Percentiles rank a stretch among this genome's conserved stretches.
These are phyloP conservation scores for Mesodorylaimus sp. DNA, from an alignment of 2,888 invertebrate genomes.

Conservation along the genomic window DNA sequence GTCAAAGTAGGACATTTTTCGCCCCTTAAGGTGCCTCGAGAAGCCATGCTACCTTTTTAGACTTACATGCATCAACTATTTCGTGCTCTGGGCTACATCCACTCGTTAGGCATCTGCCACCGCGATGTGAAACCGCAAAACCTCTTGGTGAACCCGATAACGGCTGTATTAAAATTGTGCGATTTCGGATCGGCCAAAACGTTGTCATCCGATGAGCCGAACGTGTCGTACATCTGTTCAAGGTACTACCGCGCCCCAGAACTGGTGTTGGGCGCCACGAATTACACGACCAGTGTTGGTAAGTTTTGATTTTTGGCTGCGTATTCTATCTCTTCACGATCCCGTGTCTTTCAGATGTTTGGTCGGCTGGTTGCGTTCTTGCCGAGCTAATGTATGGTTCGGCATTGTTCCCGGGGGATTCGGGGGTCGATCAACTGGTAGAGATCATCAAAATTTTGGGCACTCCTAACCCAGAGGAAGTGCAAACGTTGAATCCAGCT, in stretches of 20 bases:
- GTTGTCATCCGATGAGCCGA: slow-evolving; percentile 4
- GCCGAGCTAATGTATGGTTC: slow-evolving; percentile 1
- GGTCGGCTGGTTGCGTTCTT: slow-evolving; percentile 8
- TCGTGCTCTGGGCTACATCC: slow-evolving; percentile 1
- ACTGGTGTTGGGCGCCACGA: slow-evolving; percentile 5
- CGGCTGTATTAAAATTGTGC: slow-evolving; percentile 1
- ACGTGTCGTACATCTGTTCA: slow-evolving; percentile 8
- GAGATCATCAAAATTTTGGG: slow-evolving; percentile 7
- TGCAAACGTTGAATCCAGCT: slow-evolving; percentile 4
- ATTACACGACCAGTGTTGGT: background rate
- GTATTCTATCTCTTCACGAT: no score
- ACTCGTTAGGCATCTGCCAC: background rate
- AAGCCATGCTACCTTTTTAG: background rate
- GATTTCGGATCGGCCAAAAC: slow-evolving; percentile 9
- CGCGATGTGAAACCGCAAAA: slow-evolving; percentile 8
- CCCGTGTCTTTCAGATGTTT: slow-evolving; percentile 3
- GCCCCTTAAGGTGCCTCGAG: background rate
- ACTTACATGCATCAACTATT: slow-evolving; percentile 1
- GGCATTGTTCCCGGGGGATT: slow-evolving; percentile 4
- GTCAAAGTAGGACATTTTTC: background rate
- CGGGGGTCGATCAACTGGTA: slow-evolving; percentile 4
- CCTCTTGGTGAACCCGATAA: slow-evolving; percentile 2
- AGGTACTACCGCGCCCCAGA: slow-evolving; percentile 8
- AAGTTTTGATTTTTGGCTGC: background rate
- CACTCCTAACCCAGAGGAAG: slow-evolving; percentile 3